Evolutionary conservation across 2,888 invertebrate species (phyloP).

Genomic region (Xylocampa areola): DNA sequence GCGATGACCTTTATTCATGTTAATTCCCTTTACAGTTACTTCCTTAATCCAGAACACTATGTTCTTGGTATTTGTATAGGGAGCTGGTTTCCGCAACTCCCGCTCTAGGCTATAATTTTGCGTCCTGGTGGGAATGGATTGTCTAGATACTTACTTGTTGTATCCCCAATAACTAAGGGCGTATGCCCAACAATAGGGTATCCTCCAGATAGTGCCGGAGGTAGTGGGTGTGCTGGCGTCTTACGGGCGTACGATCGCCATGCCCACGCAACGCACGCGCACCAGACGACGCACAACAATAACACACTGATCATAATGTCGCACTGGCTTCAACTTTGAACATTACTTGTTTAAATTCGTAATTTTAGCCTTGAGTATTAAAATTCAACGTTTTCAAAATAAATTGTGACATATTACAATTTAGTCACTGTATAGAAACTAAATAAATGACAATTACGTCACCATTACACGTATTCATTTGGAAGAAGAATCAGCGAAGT

Average conservation of each 20-base stretch:
- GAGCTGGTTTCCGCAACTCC: too few species aligned
- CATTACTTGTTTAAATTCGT: background rate
- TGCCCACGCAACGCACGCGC: background rate
- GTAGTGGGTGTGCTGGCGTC: conserved; percentile 14
- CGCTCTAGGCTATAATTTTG: too few species aligned
- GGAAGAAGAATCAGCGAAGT: too few species aligned
- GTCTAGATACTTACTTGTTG: conserved; percentile 31
- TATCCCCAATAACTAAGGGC: conserved; percentile 28
- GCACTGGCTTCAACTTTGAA: background rate
- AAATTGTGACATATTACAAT: too few species aligned
- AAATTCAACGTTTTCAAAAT: background rate
- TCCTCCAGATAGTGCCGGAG: conserved; percentile 29
- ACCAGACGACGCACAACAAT: conserved; percentile 28
- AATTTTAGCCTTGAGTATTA: background rate
- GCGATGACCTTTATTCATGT: too few species aligned
- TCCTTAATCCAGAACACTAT: too few species aligned
- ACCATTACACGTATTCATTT: too few species aligned
- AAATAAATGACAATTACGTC: too few species aligned
- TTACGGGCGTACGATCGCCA: conserved; percentile 17
- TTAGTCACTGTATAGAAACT: too few species aligned
- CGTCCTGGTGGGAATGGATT: too few species aligned
- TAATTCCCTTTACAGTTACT: too few species aligned
- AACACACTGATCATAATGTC: conserved; percentile 31
- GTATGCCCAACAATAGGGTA: conserved; percentile 36
- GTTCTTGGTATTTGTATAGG: too few species aligned